A percentile compares a stretch with the other conserved stretches of the same genome.
Evolutionary conservation across 2,888 invertebrate genomes (phyloP).

Genomic region (Euplexia lucipara): DNA sequence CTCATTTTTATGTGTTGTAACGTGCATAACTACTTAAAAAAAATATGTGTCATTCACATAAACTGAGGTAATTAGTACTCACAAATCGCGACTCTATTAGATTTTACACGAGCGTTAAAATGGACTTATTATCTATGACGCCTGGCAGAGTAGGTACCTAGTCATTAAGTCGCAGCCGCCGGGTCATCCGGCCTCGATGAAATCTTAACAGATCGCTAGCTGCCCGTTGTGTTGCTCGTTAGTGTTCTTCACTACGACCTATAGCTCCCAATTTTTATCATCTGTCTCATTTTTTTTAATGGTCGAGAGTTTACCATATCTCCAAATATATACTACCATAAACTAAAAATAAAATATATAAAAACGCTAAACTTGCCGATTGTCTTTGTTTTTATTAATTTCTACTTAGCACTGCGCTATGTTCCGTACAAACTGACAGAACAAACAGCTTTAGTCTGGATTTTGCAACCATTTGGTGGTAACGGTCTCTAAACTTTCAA

Average conservation of each 20-base stretch:
- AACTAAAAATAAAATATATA: too few relatives aligned
- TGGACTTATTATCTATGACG: constrained; percentile 53
- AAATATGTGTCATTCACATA: constrained; percentile 35
- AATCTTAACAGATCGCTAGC: constrained; percentile 40
- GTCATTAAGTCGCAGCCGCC: constrained; percentile 56
- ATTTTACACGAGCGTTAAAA: constrained; percentile 47
- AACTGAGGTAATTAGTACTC: constrained; percentile 47
- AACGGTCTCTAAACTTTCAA: too few relatives aligned
- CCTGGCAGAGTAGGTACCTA: constrained; percentile 44
- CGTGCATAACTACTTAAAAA: constrained; percentile 25
- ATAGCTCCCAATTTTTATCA: constrained; percentile 14
- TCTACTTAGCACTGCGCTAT: too few relatives aligned
- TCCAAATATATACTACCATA: too few relatives aligned
- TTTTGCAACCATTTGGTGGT: background rate
- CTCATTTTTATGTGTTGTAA: background rate
- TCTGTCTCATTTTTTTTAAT: constrained; percentile 16
- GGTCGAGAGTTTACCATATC: constrained; percentile 2
- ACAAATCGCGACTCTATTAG: constrained; percentile 43
- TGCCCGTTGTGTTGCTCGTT: constrained; percentile 28
- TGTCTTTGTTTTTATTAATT: too few relatives aligned
- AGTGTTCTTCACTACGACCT: constrained; percentile 23
- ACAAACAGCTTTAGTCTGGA: background rate
- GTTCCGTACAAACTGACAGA: background rate
- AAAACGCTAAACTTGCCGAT: too few relatives aligned
- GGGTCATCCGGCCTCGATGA: constrained; percentile 54